Conservation (phyloP, 2,113 vertebrate species). For the Chrysemys picta region DNA sequence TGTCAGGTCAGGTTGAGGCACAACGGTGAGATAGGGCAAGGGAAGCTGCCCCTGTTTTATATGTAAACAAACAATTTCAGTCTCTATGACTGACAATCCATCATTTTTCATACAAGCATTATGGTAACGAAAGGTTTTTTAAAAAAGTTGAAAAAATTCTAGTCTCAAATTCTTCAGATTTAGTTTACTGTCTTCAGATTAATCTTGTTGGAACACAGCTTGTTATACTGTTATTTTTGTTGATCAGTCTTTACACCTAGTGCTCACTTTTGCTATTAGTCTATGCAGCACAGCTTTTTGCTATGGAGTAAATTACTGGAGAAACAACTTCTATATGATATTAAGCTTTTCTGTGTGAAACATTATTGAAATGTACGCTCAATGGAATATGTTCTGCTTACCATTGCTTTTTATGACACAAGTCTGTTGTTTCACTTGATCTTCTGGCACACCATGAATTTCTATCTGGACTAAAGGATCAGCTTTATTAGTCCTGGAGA, state of each 20-base stretch:
- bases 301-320: neutral
- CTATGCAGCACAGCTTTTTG: neutral
- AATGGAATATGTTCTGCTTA: slow-evolving; percentile 67
- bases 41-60: neutral
- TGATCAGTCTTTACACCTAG: neutral
- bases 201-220: neutral
- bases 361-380: neutral
- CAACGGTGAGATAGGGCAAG: neutral
- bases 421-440: slow-evolving; percentile 79
- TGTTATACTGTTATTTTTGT: neutral
- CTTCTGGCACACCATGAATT: slow-evolving; percentile 82
- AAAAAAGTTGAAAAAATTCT: neutral
- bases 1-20: neutral
- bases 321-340: neutral
- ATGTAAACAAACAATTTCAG: neutral
- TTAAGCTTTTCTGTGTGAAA: neutral
- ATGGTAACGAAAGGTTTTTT: neutral
- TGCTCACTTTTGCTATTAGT: neutral
- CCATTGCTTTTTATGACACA: slow-evolving; percentile 85
- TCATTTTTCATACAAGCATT: neutral
- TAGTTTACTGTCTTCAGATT: neutral
- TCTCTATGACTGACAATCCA: neutral
- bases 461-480: slow-evolving; percentile 84
- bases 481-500: slow-evolving; percentile 74
- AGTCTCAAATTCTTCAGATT: neutral